Conservation (phyloP, 2,113 vertebrate genomes). For the Zootoca vivipara region DNA sequence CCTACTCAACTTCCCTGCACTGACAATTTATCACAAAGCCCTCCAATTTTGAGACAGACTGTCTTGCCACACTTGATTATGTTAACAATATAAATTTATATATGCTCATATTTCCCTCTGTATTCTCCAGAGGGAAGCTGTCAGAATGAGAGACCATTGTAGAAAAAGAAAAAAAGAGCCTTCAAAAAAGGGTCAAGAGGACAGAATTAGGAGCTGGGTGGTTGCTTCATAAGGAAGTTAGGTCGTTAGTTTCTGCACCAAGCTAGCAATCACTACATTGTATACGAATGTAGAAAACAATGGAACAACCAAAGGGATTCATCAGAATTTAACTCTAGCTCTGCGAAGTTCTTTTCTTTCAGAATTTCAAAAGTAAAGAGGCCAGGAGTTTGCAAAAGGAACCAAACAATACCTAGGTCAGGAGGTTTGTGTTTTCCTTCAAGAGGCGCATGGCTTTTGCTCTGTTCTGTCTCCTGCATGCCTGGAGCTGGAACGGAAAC, state of each 20-base stretch:
- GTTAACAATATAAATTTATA: background rate
- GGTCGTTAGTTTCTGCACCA: background rate
- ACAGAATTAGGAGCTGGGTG: background rate
- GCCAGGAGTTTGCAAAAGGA: background rate
- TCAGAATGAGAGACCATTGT: background rate
- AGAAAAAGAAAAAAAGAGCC: background rate
- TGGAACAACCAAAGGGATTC: background rate
- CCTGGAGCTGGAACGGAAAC: conserved; percentile 85
- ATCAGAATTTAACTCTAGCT: background rate
- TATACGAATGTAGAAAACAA: background rate
- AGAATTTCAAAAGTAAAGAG: background rate
- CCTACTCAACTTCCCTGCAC: no score
- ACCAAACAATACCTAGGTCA: conserved; percentile 40
- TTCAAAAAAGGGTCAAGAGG: background rate
- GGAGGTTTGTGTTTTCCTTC: conserved; percentile 43
- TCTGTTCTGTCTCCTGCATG: conserved; percentile 76
- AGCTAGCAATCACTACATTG: background rate
- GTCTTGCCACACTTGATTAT: no score
- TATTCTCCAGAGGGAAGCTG: background rate
- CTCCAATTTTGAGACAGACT: no score
- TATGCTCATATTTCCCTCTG: background rate
- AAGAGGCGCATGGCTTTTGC: conserved; percentile 41
- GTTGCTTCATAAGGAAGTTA: background rate
- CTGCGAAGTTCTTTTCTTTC: background rate
- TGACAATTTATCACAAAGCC: no score